Evolutionary conservation across 1,140 invertebrate genomes (phyloP).

Genomic region (Brachionus sp.): DNA sequence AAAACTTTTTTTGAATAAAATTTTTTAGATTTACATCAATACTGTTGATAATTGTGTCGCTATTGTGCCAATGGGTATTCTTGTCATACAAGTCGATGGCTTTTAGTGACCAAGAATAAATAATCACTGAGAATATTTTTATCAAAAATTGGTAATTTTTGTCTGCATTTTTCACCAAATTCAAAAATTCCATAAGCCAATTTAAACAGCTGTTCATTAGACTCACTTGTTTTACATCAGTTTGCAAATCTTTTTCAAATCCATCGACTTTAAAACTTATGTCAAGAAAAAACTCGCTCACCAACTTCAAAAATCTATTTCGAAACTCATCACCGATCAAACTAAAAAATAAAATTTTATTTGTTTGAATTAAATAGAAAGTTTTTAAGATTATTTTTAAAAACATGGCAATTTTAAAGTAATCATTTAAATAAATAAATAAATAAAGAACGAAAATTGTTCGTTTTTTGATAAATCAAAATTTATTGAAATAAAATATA

Average conservation of each 20-base stretch:
- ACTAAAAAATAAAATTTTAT: not conserved
- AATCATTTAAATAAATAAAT: no score
- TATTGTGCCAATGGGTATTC: not conserved
- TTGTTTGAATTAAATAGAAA: not conserved
- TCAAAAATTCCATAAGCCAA: slow-evolving; percentile 16
- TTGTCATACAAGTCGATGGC: not conserved
- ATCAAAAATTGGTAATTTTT: slow-evolving; percentile 7
- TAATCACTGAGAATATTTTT: not conserved
- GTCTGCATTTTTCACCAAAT: not conserved
- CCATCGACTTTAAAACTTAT: not conserved
- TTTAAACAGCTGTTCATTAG: not conserved
- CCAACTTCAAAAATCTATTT: not conserved
- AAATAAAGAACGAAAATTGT: no score
- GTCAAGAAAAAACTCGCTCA: not conserved
- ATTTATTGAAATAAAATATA: no score
- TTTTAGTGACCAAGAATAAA: not conserved
- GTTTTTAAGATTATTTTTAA: not conserved
- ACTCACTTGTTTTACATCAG: not conserved
- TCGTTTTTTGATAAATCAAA: no score
- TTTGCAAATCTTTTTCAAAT: not conserved
- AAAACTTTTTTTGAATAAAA: not conserved
- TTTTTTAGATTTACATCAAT: not conserved
- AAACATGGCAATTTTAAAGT: no score
- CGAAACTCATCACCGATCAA: not conserved
- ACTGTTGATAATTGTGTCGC: not conserved